phyloP scores from a whole-genome alignment of 2,797 vertebrate genomes.

The Hephaestus fuliginosus region DNA sequence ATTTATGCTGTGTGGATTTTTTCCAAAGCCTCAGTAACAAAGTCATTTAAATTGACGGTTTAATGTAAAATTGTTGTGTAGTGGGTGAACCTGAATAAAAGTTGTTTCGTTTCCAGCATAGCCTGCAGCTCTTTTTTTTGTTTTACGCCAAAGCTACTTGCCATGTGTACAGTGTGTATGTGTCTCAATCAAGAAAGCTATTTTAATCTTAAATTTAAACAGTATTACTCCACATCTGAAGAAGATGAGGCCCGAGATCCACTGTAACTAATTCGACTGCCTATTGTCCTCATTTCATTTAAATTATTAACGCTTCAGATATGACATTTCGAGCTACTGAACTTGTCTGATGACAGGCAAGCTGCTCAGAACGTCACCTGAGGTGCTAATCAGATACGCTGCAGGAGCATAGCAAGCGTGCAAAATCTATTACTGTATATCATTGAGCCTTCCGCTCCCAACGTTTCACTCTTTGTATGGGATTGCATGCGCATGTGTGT shows the following conservation, averaged over 20 bases:
- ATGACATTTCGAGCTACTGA: conserved; percentile 23
- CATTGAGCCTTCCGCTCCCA: conserved; percentile 11
- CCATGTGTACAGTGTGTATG: not conserved
- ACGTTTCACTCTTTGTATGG: conserved; percentile 5
- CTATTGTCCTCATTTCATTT: not conserved
- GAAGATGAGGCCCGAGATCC: not conserved
- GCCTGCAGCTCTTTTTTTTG: not conserved
- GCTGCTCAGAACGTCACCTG: conserved; percentile 28
- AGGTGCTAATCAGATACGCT: conserved; percentile 50
- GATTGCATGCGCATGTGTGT: not conserved
- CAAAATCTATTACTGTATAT: conserved; percentile 34
- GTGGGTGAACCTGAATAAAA: conserved; percentile 21
- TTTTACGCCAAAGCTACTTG: not conserved
- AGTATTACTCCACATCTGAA: not conserved
- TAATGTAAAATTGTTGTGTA: not conserved
- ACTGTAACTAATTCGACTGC: not conserved
- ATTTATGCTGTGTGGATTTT: not conserved
- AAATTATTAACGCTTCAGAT: conserved; percentile 20
- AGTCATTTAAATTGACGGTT: conserved; percentile 13
- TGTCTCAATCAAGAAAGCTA: not conserved
- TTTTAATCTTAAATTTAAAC: not conserved
- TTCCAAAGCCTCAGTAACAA: conserved; percentile 7
- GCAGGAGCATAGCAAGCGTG: conserved; percentile 35
- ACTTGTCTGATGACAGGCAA: conserved; percentile 13
- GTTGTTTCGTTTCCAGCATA: conserved; percentile 12